These are phyloP conservation scores for Lasioglossum zephyrum DNA, from an alignment of 2,888 invertebrate genomes.

Conservation along the genomic window DNA sequence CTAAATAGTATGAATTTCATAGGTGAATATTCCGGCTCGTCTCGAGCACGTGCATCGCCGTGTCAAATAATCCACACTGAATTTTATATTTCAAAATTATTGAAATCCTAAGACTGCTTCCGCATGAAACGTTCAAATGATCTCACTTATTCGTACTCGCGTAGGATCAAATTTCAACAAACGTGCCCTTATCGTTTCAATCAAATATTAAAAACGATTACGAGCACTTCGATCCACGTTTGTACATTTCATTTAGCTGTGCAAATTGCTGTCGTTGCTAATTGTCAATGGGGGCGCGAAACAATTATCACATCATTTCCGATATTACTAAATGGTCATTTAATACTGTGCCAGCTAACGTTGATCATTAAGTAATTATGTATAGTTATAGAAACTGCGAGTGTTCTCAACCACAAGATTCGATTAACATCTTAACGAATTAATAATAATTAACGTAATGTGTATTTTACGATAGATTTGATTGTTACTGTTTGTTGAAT, in stretches of 20 bases:
- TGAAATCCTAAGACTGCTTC: background rate
- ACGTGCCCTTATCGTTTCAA: background rate
- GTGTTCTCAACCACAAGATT: background rate
- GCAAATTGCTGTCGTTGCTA: background rate
- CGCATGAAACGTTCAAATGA: background rate
- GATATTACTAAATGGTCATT: background rate
- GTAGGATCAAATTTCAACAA: background rate
- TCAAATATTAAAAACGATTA: background rate
- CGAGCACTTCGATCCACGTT: background rate
- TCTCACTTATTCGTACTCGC: background rate
- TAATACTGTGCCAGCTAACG: background rate
- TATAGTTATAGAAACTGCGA: background rate
- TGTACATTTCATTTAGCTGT: background rate
- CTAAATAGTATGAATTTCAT: constrained; percentile 63
- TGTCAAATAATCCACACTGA: background rate
- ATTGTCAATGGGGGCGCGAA: background rate
- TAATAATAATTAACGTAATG: too few relatives aligned
- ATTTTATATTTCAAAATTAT: background rate
- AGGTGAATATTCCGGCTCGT: background rate
- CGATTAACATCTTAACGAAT: background rate
- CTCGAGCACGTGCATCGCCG: background rate
- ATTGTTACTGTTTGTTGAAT: background rate
- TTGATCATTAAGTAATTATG: background rate
- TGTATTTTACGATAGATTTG: background rate
- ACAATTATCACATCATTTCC: background rate